Conservation (phyloP, 2,797 vertebrate species). For the Luscinia megarhynchos region DNA sequence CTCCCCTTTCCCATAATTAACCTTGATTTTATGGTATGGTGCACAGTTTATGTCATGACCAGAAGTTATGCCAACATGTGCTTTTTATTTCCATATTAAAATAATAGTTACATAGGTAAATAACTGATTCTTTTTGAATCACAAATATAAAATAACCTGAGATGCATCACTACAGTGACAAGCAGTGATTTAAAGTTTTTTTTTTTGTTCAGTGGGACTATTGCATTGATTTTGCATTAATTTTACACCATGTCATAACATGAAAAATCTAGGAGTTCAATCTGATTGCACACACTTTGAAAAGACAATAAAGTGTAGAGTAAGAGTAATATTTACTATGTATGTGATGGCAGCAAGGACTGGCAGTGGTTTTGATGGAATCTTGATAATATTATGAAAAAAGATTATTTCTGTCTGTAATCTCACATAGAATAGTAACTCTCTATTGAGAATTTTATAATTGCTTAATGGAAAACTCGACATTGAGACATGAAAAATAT, state of each 20-base stretch:
- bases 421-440: not conserved
- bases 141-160: not conserved
- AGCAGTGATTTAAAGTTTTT: not conserved
- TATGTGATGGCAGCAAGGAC: not conserved
- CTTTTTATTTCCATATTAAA: not conserved
- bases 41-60: not conserved
- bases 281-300: not conserved
- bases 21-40: not conserved
- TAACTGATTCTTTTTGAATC: not conserved
- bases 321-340: not conserved
- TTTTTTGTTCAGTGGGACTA: not conserved
- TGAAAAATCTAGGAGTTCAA: not conserved
- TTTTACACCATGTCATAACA: not conserved
- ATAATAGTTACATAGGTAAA: fast-evolving
- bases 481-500: not conserved
- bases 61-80: fast-evolving
- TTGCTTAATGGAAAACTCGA: not conserved
- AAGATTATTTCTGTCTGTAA: not conserved
- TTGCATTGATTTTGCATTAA: not conserved
- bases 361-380: not conserved
- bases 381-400: not conserved
- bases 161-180: not conserved
- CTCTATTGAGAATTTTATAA: not conserved
- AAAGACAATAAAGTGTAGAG: not conserved
- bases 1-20: not conserved